These are phyloP conservation scores for Drosophila melanosoma DNA, from an alignment of 2,888 invertebrate species.

Conservation along the genomic window DNA sequence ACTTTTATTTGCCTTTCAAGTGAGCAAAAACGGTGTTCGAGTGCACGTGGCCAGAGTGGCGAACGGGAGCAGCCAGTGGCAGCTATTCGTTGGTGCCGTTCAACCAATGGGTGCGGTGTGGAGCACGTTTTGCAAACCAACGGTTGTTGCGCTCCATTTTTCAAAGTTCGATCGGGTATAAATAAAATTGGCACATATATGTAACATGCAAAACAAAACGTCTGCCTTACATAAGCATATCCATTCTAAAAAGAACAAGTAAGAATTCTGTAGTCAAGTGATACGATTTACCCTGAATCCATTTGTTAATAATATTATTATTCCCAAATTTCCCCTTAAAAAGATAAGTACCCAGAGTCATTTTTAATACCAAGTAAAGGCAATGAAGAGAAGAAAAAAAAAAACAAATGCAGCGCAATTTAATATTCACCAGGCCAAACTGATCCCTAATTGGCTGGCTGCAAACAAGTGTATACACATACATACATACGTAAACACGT, in stretches of 20 bases:
- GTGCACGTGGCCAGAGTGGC: slow-evolving; percentile 10
- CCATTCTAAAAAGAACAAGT: background rate
- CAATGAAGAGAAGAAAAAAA: no score
- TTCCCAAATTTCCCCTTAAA: no score
- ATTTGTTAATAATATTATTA: no score
- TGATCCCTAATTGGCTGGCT: no score
- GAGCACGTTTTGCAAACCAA: slow-evolving; percentile 27
- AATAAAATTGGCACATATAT: background rate
- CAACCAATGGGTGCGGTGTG: slow-evolving; percentile 33
- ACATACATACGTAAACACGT: no score
- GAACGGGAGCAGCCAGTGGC: background rate
- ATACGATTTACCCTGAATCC: no score
- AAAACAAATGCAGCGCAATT: no score
- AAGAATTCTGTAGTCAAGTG: no score
- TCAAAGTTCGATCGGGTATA: background rate
- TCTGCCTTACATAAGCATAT: background rate
- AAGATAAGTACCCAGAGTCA: no score
- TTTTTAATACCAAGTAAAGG: no score
- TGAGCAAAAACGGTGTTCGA: slow-evolving; percentile 46
- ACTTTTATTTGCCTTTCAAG: slow-evolving; percentile 68
- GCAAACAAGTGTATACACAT: no score
- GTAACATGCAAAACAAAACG: background rate
- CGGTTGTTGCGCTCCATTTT: slow-evolving; percentile 47
- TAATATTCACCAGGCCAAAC: no score
- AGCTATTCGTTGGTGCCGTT: background rate